Conservation (phyloP, 1,140 invertebrate genomes). For the Telenomus remus region DNA sequence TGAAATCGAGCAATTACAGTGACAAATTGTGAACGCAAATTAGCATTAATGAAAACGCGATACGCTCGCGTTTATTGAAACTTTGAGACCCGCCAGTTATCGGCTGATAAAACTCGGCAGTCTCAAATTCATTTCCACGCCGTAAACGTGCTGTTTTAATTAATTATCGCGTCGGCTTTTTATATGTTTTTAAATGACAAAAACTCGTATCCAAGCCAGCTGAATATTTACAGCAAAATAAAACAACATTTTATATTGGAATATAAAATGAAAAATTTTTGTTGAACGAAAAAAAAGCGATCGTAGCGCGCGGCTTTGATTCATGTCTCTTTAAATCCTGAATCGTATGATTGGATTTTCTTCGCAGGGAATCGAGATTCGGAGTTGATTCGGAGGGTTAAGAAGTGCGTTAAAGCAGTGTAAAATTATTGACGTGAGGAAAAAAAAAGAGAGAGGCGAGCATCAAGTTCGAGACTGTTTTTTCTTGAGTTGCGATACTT, state of each 20-base stretch:
- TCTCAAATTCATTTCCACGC: too few species aligned
- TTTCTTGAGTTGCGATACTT: conserved; percentile 45
- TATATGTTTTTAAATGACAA: too few species aligned
- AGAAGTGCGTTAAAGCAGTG: conserved; percentile 71
- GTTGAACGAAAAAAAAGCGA: too few species aligned
- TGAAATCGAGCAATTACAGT: conserved; percentile 36
- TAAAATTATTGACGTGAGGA: conserved; percentile 62
- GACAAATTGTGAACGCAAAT: conserved; percentile 41
- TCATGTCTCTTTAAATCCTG: too few species aligned
- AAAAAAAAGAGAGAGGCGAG: conserved; percentile 56
- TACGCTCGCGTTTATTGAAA: not conserved
- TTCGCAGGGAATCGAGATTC: conserved; percentile 24
- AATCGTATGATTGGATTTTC: too few species aligned
- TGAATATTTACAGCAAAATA: too few species aligned
- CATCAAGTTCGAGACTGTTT: conserved; percentile 60
- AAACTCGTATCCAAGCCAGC: too few species aligned
- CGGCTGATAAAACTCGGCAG: conserved; percentile 5
- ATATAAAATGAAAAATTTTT: too few species aligned
- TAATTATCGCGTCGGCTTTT: too few species aligned
- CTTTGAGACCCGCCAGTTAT: conserved; percentile 3
- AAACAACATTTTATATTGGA: too few species aligned
- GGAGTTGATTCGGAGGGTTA: conserved; percentile 70
- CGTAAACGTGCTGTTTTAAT: too few species aligned
- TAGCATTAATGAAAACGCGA: conserved; percentile 34
- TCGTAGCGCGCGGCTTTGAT: too few species aligned